A percentile compares a stretch with the other conserved stretches of the same genome.
These are phyloP conservation scores for Ploceus nigricollis DNA, from an alignment of 2,113 vertebrate species.

Conservation along the genomic window DNA sequence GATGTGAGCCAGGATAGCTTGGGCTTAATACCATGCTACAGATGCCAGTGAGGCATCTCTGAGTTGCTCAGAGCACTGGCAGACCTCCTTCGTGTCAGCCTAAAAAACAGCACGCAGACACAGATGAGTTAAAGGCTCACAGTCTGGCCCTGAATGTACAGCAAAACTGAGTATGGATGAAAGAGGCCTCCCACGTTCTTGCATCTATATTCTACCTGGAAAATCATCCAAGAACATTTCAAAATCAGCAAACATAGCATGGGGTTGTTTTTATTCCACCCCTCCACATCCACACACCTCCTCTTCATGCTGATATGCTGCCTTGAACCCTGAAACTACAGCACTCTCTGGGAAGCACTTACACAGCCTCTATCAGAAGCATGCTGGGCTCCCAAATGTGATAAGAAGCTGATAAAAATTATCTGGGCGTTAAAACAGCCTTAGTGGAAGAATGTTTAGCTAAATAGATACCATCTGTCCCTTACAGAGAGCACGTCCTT, in stretches of 20 bases:
- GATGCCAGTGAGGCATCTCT: background rate
- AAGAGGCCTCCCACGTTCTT: background rate
- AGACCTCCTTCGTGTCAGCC: background rate
- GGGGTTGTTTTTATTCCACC: slow-evolving; percentile 42
- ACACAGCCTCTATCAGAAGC: slow-evolving; percentile 46
- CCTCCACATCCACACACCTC: slow-evolving; percentile 23
- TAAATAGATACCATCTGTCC: slow-evolving; percentile 69
- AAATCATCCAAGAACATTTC: slow-evolving; percentile 44
- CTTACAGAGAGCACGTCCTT: slow-evolving; percentile 7
- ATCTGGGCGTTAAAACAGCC: slow-evolving; percentile 45
- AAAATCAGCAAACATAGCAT: slow-evolving; percentile 52
- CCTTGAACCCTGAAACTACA: slow-evolving; percentile 55
- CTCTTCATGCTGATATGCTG: slow-evolving; percentile 45
- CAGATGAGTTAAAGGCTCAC: background rate
- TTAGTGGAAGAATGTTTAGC: slow-evolving; percentile 49
- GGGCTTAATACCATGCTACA: background rate
- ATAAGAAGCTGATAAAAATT: slow-evolving; percentile 67
- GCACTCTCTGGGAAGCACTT: slow-evolving; percentile 33
- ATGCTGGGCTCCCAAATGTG: slow-evolving; percentile 50
- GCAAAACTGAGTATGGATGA: background rate
- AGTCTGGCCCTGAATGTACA: background rate
- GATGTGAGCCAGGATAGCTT: slow-evolving; percentile 26
- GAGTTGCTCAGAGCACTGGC: background rate
- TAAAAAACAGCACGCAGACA: background rate
- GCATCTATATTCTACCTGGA: slow-evolving; percentile 46